Percentiles rank a stretch among this genome's conserved stretches.
These are phyloP conservation scores for Catostomus latipinnis DNA, from an alignment of 2,797 vertebrate species.

Conservation along the genomic window DNA sequence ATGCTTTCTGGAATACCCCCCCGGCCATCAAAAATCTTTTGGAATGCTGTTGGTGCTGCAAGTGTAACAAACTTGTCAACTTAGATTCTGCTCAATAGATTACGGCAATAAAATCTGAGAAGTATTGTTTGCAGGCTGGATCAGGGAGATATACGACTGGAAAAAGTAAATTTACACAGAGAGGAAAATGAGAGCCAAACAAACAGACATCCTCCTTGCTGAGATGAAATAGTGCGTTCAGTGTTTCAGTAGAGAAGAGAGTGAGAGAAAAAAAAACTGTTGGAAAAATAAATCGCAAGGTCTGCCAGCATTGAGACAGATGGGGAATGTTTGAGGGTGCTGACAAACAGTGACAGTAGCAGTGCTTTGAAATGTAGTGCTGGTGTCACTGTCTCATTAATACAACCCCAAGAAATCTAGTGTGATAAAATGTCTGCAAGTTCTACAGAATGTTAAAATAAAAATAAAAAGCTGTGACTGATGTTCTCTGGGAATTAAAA, in stretches of 20 bases:
- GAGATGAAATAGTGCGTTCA: constrained; percentile 59
- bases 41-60: constrained; percentile 44
- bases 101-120: constrained; percentile 60
- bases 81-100: constrained; percentile 52
- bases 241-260: constrained; percentile 40
- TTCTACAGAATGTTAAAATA: constrained; percentile 41
- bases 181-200: constrained; percentile 56
- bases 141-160: constrained; percentile 53
- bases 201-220: constrained; percentile 58
- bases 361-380: constrained; percentile 41
- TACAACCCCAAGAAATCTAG: constrained; percentile 33
- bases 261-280: constrained; percentile 44
- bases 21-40: neutral
- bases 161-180: constrained; percentile 60
- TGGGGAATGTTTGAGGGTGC: constrained; percentile 49
- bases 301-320: constrained; percentile 55
- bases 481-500: constrained; percentile 51
- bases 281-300: constrained; percentile 54
- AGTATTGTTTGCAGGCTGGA: constrained; percentile 50
- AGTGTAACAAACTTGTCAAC: constrained; percentile 59
- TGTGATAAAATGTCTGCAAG: constrained; percentile 14
- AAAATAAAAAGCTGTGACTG: constrained; percentile 37
- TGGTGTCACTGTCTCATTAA: constrained; percentile 57
- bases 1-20: too few relatives aligned
- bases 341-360: constrained; percentile 53